Base-by-base conservation (phyloP, 2,113 vertebrate genomes). In the Galemys pyrenaicus region DNA sequence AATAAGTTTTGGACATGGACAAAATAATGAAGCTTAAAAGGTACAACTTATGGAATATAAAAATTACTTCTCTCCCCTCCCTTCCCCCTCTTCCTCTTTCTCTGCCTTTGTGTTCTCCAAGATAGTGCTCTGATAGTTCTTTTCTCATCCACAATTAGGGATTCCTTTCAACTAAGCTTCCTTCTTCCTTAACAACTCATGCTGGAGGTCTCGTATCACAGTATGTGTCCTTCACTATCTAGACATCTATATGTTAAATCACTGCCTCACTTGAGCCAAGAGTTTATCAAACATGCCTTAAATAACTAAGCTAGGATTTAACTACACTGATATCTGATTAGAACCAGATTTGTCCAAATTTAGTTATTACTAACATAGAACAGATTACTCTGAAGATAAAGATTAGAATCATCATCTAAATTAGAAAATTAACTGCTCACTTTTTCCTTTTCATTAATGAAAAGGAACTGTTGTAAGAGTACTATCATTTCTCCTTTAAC, bases 271-370 rank as follows among this genome's bases (percentile, higher is more conserved):
- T 60, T 51, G 22, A 85, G 58, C 13, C 17, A 71, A 81, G 46
- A 54, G 11, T 17, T 77, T 26, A 60, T 75, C 54, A 91, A 79
- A 60, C 6, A 32, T 67, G 28, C 5, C 51, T 41, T 30, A 65
- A 30, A 9, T 64, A 86, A 93, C 54, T 80, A 81, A 80, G 26
- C 60, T 17, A 74, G 37, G 54, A 24, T 3, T 65, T 26, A 37
- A 64, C 60, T 28, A 80, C 28, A 73, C 32, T 92, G 51, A 84
- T 58, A 60, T 90, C 67, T 83, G 10, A 96, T 32, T 92, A 78
- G 79, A 93, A 64, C 5, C 56, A 64, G 28, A 60, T 46, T 12
- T 74, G 28, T 41, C 68, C 37, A 95, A 39, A 15, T 62, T 37
- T 35, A 93, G 56, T 70, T 88, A 73, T 49, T 65, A 41, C 4